Conservation (phyloP, 37 sponge, comb jelly and placozoan species). For the Tethya wilhelma region DNA sequence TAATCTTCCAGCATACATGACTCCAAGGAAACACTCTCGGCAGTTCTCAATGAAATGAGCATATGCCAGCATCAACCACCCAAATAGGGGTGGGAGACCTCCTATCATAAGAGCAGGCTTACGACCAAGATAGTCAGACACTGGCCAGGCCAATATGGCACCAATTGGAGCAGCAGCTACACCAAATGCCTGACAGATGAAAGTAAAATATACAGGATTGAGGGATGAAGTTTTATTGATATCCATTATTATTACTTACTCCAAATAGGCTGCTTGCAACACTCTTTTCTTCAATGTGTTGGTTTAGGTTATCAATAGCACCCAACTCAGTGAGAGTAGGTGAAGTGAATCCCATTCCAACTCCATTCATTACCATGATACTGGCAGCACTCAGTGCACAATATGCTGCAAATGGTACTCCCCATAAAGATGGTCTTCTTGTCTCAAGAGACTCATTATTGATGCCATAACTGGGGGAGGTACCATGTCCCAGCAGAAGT, state of each 20-base stretch:
- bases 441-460: not conserved
- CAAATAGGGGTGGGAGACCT: slow-evolving; percentile 27
- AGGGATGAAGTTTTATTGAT: too few relatives aligned
- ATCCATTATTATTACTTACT: not conserved
- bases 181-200: too few relatives aligned
- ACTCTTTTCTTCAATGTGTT: not conserved
- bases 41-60: not conserved
- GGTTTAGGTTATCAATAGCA: not conserved
- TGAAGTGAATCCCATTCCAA: not conserved
- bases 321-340: not conserved
- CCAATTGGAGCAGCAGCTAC: too few relatives aligned
- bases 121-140: slow-evolving; percentile 61
- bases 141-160: slow-evolving; percentile 61
- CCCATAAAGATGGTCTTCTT: not conserved
- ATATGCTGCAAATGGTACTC: not conserved
- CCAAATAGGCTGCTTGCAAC: not conserved
- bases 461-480: not conserved
- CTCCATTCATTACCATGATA: not conserved
- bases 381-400: not conserved
- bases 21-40: slow-evolving; percentile 11
- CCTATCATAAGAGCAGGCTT: slow-evolving; percentile 45
- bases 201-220: too few relatives aligned
- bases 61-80: slow-evolving; percentile 58
- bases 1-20: slow-evolving; percentile 51
- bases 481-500: too few relatives aligned